phyloP scores from a whole-genome alignment of 1,140 invertebrate genomes.

The Mya arenaria region DNA sequence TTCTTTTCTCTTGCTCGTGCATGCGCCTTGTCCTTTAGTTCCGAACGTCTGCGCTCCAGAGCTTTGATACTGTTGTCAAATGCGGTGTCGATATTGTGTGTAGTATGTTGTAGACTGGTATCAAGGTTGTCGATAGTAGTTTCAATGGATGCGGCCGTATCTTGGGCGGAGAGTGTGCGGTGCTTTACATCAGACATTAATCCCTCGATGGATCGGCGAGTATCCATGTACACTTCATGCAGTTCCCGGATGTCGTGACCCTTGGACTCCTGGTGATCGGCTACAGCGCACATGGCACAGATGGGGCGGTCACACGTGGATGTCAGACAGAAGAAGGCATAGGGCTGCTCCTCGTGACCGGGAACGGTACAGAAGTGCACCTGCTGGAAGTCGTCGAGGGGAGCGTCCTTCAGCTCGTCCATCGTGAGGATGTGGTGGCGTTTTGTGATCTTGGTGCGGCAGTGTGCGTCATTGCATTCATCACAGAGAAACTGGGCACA shows the following conservation, averaged over 20 bases:
- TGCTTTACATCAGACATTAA: slow-evolving; percentile 55
- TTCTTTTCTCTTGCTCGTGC: slow-evolving; percentile 38
- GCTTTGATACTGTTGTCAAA: slow-evolving; percentile 45
- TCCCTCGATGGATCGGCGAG: slow-evolving; percentile 29
- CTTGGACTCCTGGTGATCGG: slow-evolving; percentile 46
- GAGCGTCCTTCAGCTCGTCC: slow-evolving; percentile 39
- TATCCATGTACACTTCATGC: slow-evolving; percentile 47
- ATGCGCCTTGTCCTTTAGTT: slow-evolving; percentile 48
- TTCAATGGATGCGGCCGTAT: slow-evolving; percentile 36
- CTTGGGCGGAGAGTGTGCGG: slow-evolving; percentile 46
- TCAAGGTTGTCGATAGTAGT: slow-evolving; percentile 33
- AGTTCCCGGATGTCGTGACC: slow-evolving; percentile 49
- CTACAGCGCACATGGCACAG: slow-evolving; percentile 45
- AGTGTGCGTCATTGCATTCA: slow-evolving; percentile 42
- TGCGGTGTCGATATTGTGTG: slow-evolving; percentile 25
- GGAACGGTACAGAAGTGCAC: slow-evolving; percentile 15
- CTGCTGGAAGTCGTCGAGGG: slow-evolving; percentile 47
- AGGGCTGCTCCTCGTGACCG: slow-evolving; percentile 49
- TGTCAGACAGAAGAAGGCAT: slow-evolving; percentile 36
- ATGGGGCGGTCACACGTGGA: slow-evolving; percentile 34
- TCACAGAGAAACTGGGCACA: slow-evolving; percentile 52
- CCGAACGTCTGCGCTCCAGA: slow-evolving; percentile 33
- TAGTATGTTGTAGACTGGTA: slow-evolving; percentile 9
- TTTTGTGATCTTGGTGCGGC: slow-evolving; percentile 48
- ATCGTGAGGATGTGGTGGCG: slow-evolving; percentile 31